A percentile compares a stretch with the other conserved stretches of the same genome.
Conservation (phyloP, 1,140 invertebrate species). For the Archegozetes longisetosus region DNA sequence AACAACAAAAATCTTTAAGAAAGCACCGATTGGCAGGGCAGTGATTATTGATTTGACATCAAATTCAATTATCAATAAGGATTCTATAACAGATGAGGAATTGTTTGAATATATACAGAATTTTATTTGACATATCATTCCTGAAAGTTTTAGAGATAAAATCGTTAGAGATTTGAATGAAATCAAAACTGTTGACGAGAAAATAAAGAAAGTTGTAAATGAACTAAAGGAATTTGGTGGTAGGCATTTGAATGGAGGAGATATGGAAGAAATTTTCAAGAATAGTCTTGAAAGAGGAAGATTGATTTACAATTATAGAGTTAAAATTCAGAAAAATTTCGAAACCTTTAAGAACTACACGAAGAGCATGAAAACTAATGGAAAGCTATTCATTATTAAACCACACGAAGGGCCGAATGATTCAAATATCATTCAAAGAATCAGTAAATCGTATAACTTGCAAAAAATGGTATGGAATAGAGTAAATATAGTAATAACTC, state of each 20-base stretch:
- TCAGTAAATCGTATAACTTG: too few relatives aligned
- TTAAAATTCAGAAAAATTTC: too few relatives aligned
- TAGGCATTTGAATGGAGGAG: neutral
- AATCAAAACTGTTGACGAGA: neutral
- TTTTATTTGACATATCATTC: neutral
- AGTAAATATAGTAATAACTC: too few relatives aligned
- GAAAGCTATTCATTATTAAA: too few relatives aligned
- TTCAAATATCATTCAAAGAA: too few relatives aligned
- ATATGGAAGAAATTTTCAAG: conserved; percentile 5
- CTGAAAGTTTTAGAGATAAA: neutral
- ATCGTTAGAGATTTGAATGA: neutral
- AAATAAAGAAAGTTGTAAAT: neutral
- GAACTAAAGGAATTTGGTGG: conserved; percentile 2
- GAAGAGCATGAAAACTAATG: too few relatives aligned
- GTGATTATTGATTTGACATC: neutral
- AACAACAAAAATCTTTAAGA: conserved; percentile 25
- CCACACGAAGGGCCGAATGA: too few relatives aligned
- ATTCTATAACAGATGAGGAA: neutral
- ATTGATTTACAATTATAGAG: conserved; percentile 1
- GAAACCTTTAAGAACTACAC: too few relatives aligned
- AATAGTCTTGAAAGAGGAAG: neutral
- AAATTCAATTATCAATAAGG: conserved; percentile 1
- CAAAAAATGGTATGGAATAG: too few relatives aligned
- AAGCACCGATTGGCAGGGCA: neutral
- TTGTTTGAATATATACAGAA: neutral